These are phyloP conservation scores for Ganaspis sp. DNA, from an alignment of 1,140 invertebrate genomes.

Conservation along the genomic window DNA sequence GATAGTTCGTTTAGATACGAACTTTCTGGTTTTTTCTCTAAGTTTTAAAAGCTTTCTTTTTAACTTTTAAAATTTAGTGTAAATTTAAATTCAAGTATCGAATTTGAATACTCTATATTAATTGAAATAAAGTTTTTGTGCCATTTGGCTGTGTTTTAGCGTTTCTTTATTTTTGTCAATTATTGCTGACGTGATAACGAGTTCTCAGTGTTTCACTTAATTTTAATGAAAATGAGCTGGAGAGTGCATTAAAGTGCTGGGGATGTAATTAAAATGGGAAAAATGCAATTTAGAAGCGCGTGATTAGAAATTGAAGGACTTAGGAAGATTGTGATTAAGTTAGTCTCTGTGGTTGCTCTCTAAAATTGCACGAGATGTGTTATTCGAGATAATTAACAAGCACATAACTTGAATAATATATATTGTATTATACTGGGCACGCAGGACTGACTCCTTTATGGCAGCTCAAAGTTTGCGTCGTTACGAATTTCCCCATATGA, in stretches of 20 bases:
- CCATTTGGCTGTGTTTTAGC: too few relatives aligned
- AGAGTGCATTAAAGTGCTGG: background rate
- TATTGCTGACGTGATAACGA: background rate
- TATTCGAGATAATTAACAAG: slow-evolving; percentile 22
- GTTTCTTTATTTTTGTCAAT: too few relatives aligned
- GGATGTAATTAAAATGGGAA: background rate
- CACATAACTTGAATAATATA: slow-evolving; percentile 13
- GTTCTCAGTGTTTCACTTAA: background rate
- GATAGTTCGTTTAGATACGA: too few relatives aligned
- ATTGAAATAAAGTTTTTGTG: too few relatives aligned
- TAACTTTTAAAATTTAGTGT: too few relatives aligned
- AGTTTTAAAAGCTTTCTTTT: too few relatives aligned
- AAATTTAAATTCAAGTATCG: too few relatives aligned
- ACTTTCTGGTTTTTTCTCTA: too few relatives aligned
- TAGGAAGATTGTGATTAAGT: slow-evolving; percentile 16
- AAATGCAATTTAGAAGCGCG: background rate
- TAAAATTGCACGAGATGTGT: slow-evolving; percentile 20
- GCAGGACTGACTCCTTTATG: slow-evolving; percentile 31
- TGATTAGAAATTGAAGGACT: slow-evolving; percentile 17
- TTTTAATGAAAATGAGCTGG: background rate
- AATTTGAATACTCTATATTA: too few relatives aligned
- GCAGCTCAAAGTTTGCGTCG: slow-evolving; percentile 22
- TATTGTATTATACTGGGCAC: slow-evolving; percentile 16
- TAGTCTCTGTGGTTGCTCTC: slow-evolving; percentile 6
- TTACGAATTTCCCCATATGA: slow-evolving; percentile 22